These are phyloP conservation scores for Oreochromis tanganicae DNA, from an alignment of 2,113 vertebrate species.

Conservation along the genomic window DNA sequence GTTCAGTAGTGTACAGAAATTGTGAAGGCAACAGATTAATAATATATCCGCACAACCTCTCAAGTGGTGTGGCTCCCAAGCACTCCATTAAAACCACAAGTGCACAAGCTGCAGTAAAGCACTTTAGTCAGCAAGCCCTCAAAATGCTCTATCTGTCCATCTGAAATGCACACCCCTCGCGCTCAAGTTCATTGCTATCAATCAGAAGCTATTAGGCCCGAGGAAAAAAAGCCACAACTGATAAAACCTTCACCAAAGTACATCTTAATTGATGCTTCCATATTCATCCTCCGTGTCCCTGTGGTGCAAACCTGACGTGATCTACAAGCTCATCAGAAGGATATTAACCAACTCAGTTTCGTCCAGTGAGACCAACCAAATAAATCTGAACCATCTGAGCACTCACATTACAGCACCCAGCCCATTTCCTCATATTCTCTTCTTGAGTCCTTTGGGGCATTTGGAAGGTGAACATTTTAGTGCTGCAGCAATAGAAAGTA, in stretches of 20 bases:
- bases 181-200: conserved; percentile 50
- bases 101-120: conserved; percentile 37
- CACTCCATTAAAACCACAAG: conserved; percentile 58
- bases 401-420: conserved; percentile 6
- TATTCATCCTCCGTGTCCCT: conserved; percentile 34
- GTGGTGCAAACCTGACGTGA: conserved; percentile 21
- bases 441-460: conserved; percentile 3
- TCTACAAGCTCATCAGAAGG: conserved; percentile 51
- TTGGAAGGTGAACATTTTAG: background rate
- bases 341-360: conserved; percentile 56
- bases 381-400: conserved; percentile 15
- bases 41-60: conserved; percentile 59
- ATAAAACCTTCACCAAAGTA: conserved; percentile 47
- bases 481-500: background rate
- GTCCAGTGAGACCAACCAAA: conserved; percentile 22
- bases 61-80: conserved; percentile 47
- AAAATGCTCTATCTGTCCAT: conserved; percentile 46
- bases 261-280: conserved; percentile 57
- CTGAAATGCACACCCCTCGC: conserved; percentile 44
- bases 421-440: background rate
- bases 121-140: conserved; percentile 48
- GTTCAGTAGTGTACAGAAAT: conserved; percentile 4
- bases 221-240: conserved; percentile 38
- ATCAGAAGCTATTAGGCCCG: conserved; percentile 49
- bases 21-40: conserved; percentile 51